phyloP scores from a whole-genome alignment of 2,113 vertebrate genomes.

The Aleadryas rufinucha region DNA sequence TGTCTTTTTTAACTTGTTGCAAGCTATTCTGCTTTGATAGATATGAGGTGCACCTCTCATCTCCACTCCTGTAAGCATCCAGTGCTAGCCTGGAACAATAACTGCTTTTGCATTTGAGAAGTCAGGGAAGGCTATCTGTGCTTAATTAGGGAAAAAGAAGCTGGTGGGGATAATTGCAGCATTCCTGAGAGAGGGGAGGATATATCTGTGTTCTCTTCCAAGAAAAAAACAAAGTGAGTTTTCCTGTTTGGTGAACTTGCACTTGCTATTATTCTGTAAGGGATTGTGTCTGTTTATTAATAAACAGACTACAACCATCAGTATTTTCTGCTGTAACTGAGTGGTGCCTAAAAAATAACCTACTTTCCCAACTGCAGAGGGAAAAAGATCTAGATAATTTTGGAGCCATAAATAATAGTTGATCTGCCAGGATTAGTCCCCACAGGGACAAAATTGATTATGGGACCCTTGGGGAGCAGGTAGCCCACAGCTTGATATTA shows the following conservation, averaged over 20 bases:
- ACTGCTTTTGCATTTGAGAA: background rate
- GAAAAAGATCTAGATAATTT: background rate
- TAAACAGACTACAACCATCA: background rate
- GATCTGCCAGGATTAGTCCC: background rate
- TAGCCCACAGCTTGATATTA: background rate
- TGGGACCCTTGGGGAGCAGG: background rate
- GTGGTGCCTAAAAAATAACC: background rate
- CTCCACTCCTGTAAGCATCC: background rate
- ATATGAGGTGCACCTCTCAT: background rate
- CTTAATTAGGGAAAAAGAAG: background rate
- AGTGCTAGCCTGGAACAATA: background rate
- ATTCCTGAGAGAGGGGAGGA: background rate
- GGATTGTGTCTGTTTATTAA: background rate
- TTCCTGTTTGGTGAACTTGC: background rate
- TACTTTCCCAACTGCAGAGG: background rate
- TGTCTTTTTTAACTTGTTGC: background rate
- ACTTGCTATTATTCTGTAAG: background rate
- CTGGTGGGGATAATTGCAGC: background rate
- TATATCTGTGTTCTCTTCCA: background rate
- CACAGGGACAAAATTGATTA: background rate
- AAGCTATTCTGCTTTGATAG: background rate
- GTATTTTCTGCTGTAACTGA: background rate
- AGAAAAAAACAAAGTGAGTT: background rate
- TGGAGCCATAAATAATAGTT: background rate
- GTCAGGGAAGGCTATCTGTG: background rate